Percentiles rank a stretch among this genome's conserved stretches.
phyloP scores from a whole-genome alignment of 2,113 vertebrate genomes.

The Pongo abelii region DNA sequence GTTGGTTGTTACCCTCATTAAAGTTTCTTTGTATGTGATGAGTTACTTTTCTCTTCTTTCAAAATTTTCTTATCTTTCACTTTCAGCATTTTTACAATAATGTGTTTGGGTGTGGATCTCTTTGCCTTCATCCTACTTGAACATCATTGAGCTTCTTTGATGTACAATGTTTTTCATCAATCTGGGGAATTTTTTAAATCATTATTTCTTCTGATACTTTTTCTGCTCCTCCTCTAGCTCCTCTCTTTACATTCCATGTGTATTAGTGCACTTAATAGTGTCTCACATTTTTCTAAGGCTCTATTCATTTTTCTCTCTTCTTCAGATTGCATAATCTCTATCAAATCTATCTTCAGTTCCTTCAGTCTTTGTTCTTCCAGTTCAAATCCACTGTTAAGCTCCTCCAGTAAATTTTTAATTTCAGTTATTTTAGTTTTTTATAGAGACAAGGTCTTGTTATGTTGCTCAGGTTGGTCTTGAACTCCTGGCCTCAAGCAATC shows the following conservation, averaged over 20 bases:
- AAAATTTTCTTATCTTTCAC: not conserved
- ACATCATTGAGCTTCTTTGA: not conserved
- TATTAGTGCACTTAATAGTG: not conserved
- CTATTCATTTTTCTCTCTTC: not conserved
- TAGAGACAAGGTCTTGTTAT: too few relatives aligned
- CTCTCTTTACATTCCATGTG: not conserved
- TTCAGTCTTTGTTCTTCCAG: not conserved
- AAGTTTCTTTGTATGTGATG: not conserved
- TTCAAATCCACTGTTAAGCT: not conserved
- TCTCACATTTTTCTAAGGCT: not conserved
- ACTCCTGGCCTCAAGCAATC: too few relatives aligned
- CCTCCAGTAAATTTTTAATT: not conserved
- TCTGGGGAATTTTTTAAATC: not conserved
- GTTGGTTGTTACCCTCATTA: not conserved
- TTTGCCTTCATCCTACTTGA: not conserved
- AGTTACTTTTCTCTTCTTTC: not conserved
- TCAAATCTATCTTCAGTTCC: not conserved
- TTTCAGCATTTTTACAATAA: not conserved
- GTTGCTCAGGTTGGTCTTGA: too few relatives aligned
- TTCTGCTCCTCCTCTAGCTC: not conserved
- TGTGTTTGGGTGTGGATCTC: not conserved
- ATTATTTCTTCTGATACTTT: not conserved
- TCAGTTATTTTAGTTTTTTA: not conserved
- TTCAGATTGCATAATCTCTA: not conserved
- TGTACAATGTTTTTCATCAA: not conserved